These are phyloP conservation scores for Mastigias papua DNA, from an alignment of 30 jellyfish, hydroid and myxozoan genomes.

Conservation along the genomic window DNA sequence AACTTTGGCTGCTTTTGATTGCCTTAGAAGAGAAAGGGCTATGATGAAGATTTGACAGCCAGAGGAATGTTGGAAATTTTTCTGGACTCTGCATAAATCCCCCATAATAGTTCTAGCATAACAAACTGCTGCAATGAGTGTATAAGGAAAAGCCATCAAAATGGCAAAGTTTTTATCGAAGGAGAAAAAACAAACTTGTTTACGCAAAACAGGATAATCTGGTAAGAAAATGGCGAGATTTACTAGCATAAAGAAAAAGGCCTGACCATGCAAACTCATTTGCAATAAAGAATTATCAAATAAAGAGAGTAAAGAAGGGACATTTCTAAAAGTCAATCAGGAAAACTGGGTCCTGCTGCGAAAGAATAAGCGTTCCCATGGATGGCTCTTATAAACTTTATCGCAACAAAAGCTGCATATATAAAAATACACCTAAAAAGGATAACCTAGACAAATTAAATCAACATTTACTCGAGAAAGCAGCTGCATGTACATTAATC, in stretches of 20 bases:
- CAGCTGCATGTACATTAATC: not conserved
- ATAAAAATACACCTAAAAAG: not conserved
- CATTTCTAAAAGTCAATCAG: not conserved
- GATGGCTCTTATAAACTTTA: not conserved
- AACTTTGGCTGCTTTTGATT: too few relatives aligned
- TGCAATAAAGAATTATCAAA: not conserved
- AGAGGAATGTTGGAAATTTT: too few relatives aligned
- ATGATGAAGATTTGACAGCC: too few relatives aligned
- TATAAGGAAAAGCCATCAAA: not conserved
- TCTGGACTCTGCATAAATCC: too few relatives aligned
- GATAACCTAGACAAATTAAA: conserved; percentile 1
- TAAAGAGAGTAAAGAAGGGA: not conserved
- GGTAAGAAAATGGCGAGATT: conserved; percentile 7
- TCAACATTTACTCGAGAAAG: conserved; percentile 2
- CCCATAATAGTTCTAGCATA: too few relatives aligned
- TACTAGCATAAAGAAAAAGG: not conserved
- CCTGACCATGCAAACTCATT: conserved; percentile 3
- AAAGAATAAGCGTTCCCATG: conserved; percentile 3
- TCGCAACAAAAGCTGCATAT: conserved; percentile 16
- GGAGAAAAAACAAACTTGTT: conserved; percentile 6
- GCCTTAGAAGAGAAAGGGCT: too few relatives aligned
- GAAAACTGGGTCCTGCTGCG: not conserved
- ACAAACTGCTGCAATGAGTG: too few relatives aligned
- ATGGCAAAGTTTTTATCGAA: not conserved
- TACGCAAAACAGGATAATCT: conserved; percentile 6